Evolutionary conservation across 2,113 vertebrate genomes (phyloP), one percentile per base, ranked within the genome.

Genomic region (Columba livia): DNA sequence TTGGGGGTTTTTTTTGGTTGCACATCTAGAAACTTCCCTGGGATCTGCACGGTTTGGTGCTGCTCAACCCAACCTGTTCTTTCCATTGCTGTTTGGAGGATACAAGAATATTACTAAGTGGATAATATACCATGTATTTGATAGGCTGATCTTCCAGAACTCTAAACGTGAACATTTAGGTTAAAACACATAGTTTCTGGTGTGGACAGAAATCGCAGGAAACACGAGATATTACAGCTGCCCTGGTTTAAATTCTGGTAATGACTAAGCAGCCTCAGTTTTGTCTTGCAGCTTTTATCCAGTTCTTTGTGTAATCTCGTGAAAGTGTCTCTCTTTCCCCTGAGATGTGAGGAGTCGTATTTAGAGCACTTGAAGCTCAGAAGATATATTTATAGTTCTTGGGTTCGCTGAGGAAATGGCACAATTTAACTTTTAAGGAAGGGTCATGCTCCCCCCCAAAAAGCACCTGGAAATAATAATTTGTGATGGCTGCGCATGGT

Each of bases 41-140:
- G 47, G 60, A 4, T 25, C 61, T 15, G 51, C 77, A 60, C 20
- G 17, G 1, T 26, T 28, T 19, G 56, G 1, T 12, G 61, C 23
- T 88, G 15, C 57, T 78, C 23, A 36, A 38, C 60, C 31, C 24
- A 2, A 12, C 23, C 23, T 50, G 48, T 50, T 10, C 10, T 7
- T 48, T 54, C 64, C 21, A 1, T 31, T 73, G 42, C 31, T 47
- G 3, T 15, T 56, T 11, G 60, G 29, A 18, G 36, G 40, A 31
- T 3, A 38, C 0, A 0, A 12, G 32, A 4, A 4, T 4, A 6
- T 69, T 25, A 18, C 23, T 9, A 18, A 6, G 4, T 5, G 50
- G 44, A 20, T 54, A 32, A 42, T 3, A 2, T 2, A 4, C 17
- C 54, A 6, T 13, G 3, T 12, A 32, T 24, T 28, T 24, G 21